Conservation (phyloP, 2,888 invertebrate genomes). For the Calephelis perditalis region DNA sequence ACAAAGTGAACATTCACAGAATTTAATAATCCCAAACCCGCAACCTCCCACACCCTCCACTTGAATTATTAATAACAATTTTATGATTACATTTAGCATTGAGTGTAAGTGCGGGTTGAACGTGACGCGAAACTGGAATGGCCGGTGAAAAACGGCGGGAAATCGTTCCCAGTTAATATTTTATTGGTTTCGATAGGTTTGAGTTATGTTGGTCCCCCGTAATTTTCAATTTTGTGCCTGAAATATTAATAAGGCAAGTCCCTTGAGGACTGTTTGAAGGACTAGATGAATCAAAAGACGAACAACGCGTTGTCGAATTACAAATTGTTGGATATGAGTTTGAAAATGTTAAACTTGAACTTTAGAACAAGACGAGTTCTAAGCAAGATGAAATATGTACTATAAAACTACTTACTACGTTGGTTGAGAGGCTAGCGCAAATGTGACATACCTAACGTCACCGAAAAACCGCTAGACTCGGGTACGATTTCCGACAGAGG, state of each 20-base stretch:
- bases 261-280: slow-evolving; percentile 35
- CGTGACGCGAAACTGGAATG: slow-evolving; percentile 64
- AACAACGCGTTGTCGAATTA: not conserved
- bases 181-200: slow-evolving; percentile 74
- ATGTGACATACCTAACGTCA: no score
- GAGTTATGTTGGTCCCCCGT: slow-evolving; percentile 65
- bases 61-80: slow-evolving; percentile 77
- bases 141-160: slow-evolving; percentile 68
- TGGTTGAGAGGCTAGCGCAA: no score
- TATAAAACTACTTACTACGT: no score
- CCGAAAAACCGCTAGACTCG: no score
- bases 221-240: slow-evolving; percentile 75
- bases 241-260: slow-evolving; percentile 68
- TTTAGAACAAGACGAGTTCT: no score
- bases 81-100: slow-evolving; percentile 75
- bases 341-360: no score
- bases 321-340: no score
- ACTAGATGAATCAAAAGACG: slow-evolving; percentile 4
- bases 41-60: slow-evolving; percentile 34
- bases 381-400: no score
- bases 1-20: slow-evolving; percentile 77
- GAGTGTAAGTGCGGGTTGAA: slow-evolving; percentile 63
- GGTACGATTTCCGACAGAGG: no score
- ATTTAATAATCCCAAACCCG: slow-evolving; percentile 72
- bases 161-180: slow-evolving; percentile 71